Percentiles rank a stretch among this genome's conserved stretches.
Conservation (phyloP, 30 jellyfish, hydroid and myxozoan species). For the Chrysaora quinquecirrha region DNA sequence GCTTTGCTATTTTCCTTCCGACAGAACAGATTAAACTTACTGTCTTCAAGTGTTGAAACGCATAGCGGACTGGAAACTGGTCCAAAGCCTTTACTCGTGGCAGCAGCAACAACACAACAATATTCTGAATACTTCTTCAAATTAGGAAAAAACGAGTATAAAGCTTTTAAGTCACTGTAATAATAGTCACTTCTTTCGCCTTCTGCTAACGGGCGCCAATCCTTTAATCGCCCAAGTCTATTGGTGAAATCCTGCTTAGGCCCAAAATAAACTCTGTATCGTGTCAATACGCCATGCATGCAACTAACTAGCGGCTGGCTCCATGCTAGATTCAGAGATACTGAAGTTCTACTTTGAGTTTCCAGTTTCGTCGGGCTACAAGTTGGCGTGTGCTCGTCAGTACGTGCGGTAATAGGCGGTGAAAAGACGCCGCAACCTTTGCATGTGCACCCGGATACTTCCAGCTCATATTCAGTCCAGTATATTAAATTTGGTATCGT, state of each 20-base stretch:
- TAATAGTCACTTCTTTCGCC: not conserved
- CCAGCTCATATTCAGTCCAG: slow-evolving; percentile 43
- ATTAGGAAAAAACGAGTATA: not conserved
- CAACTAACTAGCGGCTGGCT: slow-evolving; percentile 15
- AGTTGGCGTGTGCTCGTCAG: slow-evolving; percentile 53
- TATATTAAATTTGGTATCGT: slow-evolving; percentile 18
- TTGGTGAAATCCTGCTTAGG: not conserved
- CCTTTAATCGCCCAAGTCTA: not conserved
- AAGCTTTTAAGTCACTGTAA: not conserved
- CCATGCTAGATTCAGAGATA: slow-evolving; percentile 42
- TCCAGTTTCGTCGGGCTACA: slow-evolving; percentile 21
- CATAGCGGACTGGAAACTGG: slow-evolving; percentile 23
- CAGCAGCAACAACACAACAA: slow-evolving; percentile 36
- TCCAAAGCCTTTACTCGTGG: slow-evolving; percentile 51
- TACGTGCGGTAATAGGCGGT: not conserved
- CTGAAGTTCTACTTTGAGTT: slow-evolving; percentile 12
- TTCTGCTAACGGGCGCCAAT: not conserved
- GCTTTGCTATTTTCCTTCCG: too few relatives aligned
- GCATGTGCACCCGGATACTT: slow-evolving; percentile 62
- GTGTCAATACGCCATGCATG: slow-evolving; percentile 33
- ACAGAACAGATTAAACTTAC: slow-evolving; percentile 34
- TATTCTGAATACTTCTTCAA: slow-evolving; percentile 40
- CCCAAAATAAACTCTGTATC: slow-evolving; percentile 39
- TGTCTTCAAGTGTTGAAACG: slow-evolving; percentile 26
- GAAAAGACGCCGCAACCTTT: slow-evolving; percentile 61